Percentiles rank a stretch among this genome's conserved stretches.
Conservation (phyloP, 2,888 invertebrate genomes). For the Brenthis ino region DNA sequence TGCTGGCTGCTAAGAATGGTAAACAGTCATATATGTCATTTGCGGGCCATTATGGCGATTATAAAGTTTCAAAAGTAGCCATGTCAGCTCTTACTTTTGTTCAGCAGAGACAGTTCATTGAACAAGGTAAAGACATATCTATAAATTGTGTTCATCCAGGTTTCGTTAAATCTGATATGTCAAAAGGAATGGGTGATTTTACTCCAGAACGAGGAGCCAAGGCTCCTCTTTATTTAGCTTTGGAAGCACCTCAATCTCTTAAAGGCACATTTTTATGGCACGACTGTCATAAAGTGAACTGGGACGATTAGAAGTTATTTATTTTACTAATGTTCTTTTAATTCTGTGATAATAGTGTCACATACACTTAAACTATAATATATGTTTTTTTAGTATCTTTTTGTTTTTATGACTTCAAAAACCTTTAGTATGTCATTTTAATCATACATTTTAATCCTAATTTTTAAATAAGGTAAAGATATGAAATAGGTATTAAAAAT, state of each 20-base stretch:
- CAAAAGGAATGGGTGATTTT: conserved; percentile 76
- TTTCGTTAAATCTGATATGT: conserved; percentile 78
- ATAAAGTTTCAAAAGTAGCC: conserved; percentile 78
- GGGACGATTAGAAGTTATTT: conserved; percentile 71
- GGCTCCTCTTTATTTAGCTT: conserved; percentile 70
- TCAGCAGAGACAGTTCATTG: conserved; percentile 70
- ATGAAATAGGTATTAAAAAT: no score
- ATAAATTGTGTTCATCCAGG: conserved; percentile 78
- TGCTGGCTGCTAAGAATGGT: conserved; percentile 78
- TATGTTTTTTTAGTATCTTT: conserved; percentile 57
- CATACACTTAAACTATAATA: conserved; percentile 74
- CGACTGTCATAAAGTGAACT: conserved; percentile 76
- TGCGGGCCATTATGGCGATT: conserved; percentile 75
- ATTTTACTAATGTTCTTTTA: conserved; percentile 63
- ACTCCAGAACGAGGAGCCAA: conserved; percentile 71
- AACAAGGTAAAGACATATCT: conserved; percentile 76
- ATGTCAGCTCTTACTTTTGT: conserved; percentile 76
- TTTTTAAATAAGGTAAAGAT: no score
- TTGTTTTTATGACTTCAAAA: conserved; percentile 28
- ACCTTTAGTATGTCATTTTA: conserved; percentile 6
- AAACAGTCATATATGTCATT: conserved; percentile 67
- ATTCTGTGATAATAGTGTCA: conserved; percentile 78
- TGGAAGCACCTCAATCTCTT: conserved; percentile 71
- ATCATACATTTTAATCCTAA: neutral
- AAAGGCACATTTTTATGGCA: conserved; percentile 78